Base-by-base conservation (phyloP, 2,113 vertebrate species). In the Bubo scandiacus region DNA sequence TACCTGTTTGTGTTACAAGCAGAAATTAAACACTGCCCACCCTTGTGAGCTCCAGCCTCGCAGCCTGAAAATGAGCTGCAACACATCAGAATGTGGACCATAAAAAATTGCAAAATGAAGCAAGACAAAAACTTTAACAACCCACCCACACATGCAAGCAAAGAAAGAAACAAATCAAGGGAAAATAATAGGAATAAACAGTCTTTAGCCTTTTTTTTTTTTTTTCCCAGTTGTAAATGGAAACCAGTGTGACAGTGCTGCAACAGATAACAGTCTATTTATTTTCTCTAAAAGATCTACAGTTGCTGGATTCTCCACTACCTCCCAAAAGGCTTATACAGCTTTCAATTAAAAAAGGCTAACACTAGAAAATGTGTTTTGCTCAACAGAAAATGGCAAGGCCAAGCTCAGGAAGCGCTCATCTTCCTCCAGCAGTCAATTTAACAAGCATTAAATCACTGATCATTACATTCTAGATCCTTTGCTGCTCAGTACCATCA, bases 231-330 rank as follows among this genome's bases (percentile, higher is more conserved):
- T 70, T 72, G 57, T 80, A 94, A 96, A 94, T 70, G 78, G 54
- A 94, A 96, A 94, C 22, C 78, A 90, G 9, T 80, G 81, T 61
- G 49, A 75, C 84, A 95, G n/a, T 42, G 36, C 87, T 92, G 66
- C 59, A 94, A 93, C 16, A 92, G 92, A 90, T 93, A 71, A 90
- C 85, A 93, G 62, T 61, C 78, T 82, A 75, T 94, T 90, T 96
- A 49, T 91, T 91, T 94, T 91, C 75, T 82, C 49, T 73, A 57
- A 85, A 58, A 85, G 36, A 94, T 62, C 66, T 92, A 65, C 70
- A 90, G 36, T 72, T 87, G 30, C 54, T 94, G 90, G 92, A 77
- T 80, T 62, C 34, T 32, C 36, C 32, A 77, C 40, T 66, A 34
- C 30, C 18, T 91, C 87, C 74, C 52, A 65, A 70, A 95, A 80